Evolutionary conservation across 1,140 invertebrate species (phyloP).

Genomic region (Zaprionus inermis): DNA sequence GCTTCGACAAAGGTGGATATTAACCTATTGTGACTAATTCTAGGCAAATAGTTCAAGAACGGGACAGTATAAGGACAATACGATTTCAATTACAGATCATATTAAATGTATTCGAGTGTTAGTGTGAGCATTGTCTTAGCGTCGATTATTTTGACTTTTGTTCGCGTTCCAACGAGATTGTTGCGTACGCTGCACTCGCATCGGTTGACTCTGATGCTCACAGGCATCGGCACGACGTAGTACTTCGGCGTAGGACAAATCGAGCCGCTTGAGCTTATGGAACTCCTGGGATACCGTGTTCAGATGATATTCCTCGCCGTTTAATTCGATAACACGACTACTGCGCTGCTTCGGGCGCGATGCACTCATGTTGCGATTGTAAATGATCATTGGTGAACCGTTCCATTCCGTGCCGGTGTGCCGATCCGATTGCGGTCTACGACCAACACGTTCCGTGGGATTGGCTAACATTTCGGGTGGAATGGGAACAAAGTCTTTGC

Average conservation of each 20-base stretch:
- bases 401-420: constrained; percentile 89
- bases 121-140: constrained; percentile 22
- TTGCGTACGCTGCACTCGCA: constrained; percentile 34
- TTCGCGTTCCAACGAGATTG: constrained; percentile 40
- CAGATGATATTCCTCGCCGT: constrained; percentile 87
- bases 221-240: constrained; percentile 88
- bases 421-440: constrained; percentile 58
- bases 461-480: constrained; percentile 65
- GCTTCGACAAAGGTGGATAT: background rate
- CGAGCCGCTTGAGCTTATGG: constrained; percentile 90
- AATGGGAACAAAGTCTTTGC: constrained; percentile 85
- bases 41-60: background rate
- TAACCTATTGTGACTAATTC: background rate
- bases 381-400: constrained; percentile 88
- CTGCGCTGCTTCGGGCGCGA: constrained; percentile 32
- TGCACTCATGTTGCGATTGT: constrained; percentile 85
- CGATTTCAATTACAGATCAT: background rate
- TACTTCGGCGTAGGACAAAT: constrained; percentile 93
- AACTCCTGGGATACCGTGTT: constrained; percentile 92
- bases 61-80: constrained; percentile 4
- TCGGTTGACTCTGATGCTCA: constrained; percentile 51
- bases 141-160: constrained; percentile 42
- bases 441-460: constrained; percentile 16
- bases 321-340: constrained; percentile 68
- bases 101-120: background rate